phyloP scores from a whole-genome alignment of 2,888 invertebrate genomes.

The Melanargia galathea region DNA sequence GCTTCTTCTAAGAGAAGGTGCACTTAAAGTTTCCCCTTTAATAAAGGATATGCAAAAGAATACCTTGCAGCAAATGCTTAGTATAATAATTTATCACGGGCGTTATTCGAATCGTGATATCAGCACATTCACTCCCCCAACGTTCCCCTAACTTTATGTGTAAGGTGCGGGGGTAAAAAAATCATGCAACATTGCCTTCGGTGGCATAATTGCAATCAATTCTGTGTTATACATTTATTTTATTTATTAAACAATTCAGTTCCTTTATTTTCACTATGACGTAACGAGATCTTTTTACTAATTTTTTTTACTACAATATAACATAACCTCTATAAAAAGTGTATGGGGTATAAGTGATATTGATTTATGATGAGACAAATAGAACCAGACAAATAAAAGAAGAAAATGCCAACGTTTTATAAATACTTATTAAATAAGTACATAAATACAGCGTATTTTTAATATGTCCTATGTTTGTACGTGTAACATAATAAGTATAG shows the following conservation, averaged over 20 bases:
- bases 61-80: conserved; percentile 30
- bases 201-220: conserved; percentile 48
- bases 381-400: no score
- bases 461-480: no score
- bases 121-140: conserved; percentile 62
- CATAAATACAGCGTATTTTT: no score
- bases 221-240: conserved; percentile 42
- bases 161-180: conserved; percentile 59
- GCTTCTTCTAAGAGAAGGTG: background rate
- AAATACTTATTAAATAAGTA: no score
- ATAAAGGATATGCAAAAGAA: conserved; percentile 32
- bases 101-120: conserved; percentile 56
- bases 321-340: background rate
- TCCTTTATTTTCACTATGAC: conserved; percentile 6
- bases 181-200: conserved; percentile 66
- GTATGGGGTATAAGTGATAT: background rate
- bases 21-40: conserved; percentile 27
- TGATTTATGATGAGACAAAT: background rate
- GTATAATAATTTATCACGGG: conserved; percentile 34
- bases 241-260: conserved; percentile 33
- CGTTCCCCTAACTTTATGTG: conserved; percentile 50
- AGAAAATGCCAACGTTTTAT: no score
- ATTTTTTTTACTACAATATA: background rate
- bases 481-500: no score
- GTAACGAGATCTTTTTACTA: no score